Evolutionary conservation across 2,797 vertebrate genomes (phyloP), one percentile per base, ranked within the genome.

Genomic region (Leptodactylus fallax): DNA sequence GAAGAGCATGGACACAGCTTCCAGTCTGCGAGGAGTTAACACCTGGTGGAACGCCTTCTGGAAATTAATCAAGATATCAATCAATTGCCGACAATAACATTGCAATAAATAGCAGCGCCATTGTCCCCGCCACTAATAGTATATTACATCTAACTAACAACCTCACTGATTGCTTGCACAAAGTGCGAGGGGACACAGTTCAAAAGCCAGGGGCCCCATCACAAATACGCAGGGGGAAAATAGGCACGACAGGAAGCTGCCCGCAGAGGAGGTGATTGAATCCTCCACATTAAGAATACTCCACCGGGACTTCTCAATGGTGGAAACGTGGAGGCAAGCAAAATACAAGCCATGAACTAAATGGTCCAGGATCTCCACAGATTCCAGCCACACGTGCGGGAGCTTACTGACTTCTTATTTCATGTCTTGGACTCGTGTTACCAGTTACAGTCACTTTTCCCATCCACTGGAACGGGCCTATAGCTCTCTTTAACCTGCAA

Each of bases 21-120:
- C 94, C 93, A 94, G 94, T 94, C 95, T 94, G 92, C 92, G 92
- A 95, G 92, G 93, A 93, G 92, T 92, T 91, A 94, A 93, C 95
- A 96, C 96, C 96, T 96, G 95, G 94, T 94, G 93, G 92, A 91
- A 91, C 90, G 90, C 90, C 92, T 94, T 92, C 92, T 94, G 94
- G 94, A 93, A 92, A 92, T 93, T 92, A 91, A 94, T 96, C 95
- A 96, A 95, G 94, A 93, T 93, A 94, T 97, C 94, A 94, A 94
- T 95, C 94, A 95, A 91, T 91, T 93, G 67, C 92, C 93, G 94
- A 95, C 93, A 88, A 92, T 65, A 74, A 81, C 77, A 47, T 55
- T 9, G 51, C 81, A 83, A 67, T 60, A 61, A 81, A 80, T 61
- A 74, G 65, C 69, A 27, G n/a, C 16, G 27, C 36, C 23, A 79